Evolutionary conservation across 2,113 vertebrate genomes (phyloP).

Genomic region (Tamias sibiricus): DNA sequence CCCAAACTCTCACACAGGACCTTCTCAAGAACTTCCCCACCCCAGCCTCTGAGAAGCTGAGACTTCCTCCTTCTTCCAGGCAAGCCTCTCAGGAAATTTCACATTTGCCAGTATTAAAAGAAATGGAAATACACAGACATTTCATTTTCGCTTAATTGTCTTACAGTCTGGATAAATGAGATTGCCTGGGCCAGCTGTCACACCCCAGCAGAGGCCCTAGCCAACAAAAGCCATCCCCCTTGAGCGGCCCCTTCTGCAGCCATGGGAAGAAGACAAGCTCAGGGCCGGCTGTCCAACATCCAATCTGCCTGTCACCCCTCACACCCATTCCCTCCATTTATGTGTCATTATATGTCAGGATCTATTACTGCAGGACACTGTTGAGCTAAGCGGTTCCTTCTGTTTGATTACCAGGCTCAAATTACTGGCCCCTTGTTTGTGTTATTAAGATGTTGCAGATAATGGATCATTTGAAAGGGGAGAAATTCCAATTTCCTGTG

Average conservation of each 20-base stretch:
- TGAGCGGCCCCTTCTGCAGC: not conserved
- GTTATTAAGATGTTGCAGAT: conserved; percentile 70
- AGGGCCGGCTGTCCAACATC: not conserved
- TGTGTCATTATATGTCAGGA: not conserved
- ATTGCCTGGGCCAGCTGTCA: not conserved
- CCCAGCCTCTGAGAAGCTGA: not conserved
- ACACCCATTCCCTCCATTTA: not conserved
- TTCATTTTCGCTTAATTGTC: conserved; percentile 13
- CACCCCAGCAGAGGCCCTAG: not conserved
- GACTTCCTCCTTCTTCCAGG: not conserved
- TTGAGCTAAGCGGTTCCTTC: conserved; percentile 57
- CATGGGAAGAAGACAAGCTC: fast-evolving
- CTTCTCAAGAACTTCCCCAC: not conserved
- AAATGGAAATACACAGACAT: not conserved
- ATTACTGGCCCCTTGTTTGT: conserved; percentile 54
- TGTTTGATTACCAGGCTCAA: conserved; percentile 68
- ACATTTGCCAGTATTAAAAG: not conserved
- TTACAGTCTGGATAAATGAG: not conserved
- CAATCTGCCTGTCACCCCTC: fast-evolving
- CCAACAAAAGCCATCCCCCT: not conserved
- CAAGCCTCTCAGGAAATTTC: not conserved
- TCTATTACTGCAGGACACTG: fast-evolving
- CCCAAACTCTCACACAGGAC: not conserved
- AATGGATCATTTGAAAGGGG: conserved; percentile 18
- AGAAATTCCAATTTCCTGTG: conserved; percentile 80